phyloP scores from a whole-genome alignment of 2,113 vertebrate genomes.

The Corvus moneduloides region DNA sequence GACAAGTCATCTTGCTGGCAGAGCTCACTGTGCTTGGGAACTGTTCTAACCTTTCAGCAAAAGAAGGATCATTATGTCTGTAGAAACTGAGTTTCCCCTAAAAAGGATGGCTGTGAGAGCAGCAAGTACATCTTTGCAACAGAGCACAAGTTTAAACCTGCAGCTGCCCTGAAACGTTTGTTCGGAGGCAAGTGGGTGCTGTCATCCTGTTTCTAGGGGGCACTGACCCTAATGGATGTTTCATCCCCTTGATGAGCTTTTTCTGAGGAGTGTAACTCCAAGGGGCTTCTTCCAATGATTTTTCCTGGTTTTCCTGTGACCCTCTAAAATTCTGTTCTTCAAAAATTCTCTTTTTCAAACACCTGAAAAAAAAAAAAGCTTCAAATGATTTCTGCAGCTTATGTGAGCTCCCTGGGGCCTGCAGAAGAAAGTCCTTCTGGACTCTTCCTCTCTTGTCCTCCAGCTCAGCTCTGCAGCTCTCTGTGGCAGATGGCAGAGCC shows the following conservation, averaged over 20 bases:
- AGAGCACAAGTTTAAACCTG: background rate
- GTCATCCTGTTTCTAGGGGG: background rate
- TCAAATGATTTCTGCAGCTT: background rate
- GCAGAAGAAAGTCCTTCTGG: conserved; percentile 6
- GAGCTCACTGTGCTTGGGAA: background rate
- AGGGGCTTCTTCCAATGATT: background rate
- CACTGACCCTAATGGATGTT: background rate
- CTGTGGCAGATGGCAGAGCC: conserved; percentile 41
- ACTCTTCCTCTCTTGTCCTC: background rate
- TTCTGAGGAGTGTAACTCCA: background rate
- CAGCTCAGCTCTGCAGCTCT: conserved; percentile 21
- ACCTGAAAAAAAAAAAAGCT: background rate
- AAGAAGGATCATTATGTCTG: background rate
- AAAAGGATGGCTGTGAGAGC: background rate
- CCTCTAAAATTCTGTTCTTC: background rate
- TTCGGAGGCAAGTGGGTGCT: background rate
- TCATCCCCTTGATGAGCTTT: background rate
- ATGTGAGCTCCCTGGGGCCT: background rate
- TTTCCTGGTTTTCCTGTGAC: background rate
- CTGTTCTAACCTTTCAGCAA: background rate
- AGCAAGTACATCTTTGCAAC: background rate
- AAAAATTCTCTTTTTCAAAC: background rate
- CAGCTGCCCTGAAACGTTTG: background rate
- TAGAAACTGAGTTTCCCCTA: background rate
- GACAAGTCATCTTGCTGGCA: background rate